Evolutionary conservation across 2,113 vertebrate genomes (phyloP).

Genomic region (Gallinago jamesoni): DNA sequence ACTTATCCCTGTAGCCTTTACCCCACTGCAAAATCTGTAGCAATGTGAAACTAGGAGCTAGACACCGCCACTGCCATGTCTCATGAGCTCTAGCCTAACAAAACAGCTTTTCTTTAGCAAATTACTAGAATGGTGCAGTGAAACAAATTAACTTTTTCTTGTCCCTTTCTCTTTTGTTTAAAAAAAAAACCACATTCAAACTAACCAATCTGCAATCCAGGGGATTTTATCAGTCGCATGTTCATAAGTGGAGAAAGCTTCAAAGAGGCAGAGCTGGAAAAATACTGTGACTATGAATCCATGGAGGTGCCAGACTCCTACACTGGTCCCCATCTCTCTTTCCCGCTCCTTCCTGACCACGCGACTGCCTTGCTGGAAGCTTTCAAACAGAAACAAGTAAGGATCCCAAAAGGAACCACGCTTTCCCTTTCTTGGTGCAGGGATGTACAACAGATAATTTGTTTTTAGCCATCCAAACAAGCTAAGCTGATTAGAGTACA

Average conservation of each 20-base stretch:
- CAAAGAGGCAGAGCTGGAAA: conserved; percentile 78
- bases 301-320: conserved; percentile 82
- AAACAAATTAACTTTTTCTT: not conserved
- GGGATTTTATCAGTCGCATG: conserved; percentile 86
- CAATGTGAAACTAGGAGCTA: not conserved
- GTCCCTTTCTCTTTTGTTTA: not conserved
- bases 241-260: conserved; percentile 77
- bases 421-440: not conserved
- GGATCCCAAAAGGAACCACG: not conserved
- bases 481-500: not conserved
- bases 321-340: conserved; percentile 83
- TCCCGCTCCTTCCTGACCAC: conserved; percentile 84
- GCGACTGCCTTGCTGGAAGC: conserved; percentile 88
- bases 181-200: not conserved
- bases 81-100: not conserved
- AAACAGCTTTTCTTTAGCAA: not conserved
- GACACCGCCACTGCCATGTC: not conserved
- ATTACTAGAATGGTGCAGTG: not conserved
- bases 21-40: not conserved
- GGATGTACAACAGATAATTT: not conserved
- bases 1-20: not conserved
- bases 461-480: not conserved
- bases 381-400: conserved; percentile 90
- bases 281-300: conserved; percentile 78
- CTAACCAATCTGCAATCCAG: conserved; percentile 54